Percentiles rank a stretch among this genome's conserved stretches.
Evolutionary conservation across 1,140 invertebrate genomes (phyloP).

Genomic region (Plectus sambesii): DNA sequence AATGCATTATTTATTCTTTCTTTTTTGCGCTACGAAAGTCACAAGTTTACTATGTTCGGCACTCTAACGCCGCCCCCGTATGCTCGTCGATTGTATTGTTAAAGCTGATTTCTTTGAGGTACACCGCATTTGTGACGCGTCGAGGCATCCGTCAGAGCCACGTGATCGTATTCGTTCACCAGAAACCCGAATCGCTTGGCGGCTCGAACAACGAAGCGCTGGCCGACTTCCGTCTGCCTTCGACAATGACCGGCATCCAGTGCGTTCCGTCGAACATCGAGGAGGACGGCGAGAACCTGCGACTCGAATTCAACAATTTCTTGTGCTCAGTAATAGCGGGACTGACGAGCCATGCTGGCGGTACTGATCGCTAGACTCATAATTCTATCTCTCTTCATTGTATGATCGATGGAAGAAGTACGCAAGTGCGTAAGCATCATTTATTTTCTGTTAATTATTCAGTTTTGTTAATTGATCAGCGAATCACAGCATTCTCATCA

Average conservation of each 20-base stretch:
- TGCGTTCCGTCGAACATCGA: constrained; percentile 25
- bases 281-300: constrained; percentile 24
- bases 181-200: constrained; percentile 31
- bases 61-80: too few relatives aligned
- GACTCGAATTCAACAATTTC: constrained; percentile 33
- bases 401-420: too few relatives aligned
- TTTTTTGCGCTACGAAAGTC: too few relatives aligned
- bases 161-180: constrained; percentile 46
- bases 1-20: too few relatives aligned
- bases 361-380: too few relatives aligned
- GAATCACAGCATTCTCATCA: too few relatives aligned
- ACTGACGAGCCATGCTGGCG: too few relatives aligned
- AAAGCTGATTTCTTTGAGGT: constrained; percentile 45
- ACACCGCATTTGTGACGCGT: constrained; percentile 60
- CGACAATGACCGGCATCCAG: constrained; percentile 31
- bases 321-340: constrained; percentile 23
- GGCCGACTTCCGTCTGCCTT: constrained; percentile 32
- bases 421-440: too few relatives aligned
- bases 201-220: constrained; percentile 30
- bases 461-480: too few relatives aligned
- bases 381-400: too few relatives aligned
- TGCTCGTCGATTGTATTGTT: constrained; percentile 2
- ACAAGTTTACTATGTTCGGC: too few relatives aligned
- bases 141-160: constrained; percentile 46
- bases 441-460: too few relatives aligned